These are phyloP conservation scores for Crenichthys baileyi DNA, from an alignment of 2,797 vertebrate species.

Conservation along the genomic window DNA sequence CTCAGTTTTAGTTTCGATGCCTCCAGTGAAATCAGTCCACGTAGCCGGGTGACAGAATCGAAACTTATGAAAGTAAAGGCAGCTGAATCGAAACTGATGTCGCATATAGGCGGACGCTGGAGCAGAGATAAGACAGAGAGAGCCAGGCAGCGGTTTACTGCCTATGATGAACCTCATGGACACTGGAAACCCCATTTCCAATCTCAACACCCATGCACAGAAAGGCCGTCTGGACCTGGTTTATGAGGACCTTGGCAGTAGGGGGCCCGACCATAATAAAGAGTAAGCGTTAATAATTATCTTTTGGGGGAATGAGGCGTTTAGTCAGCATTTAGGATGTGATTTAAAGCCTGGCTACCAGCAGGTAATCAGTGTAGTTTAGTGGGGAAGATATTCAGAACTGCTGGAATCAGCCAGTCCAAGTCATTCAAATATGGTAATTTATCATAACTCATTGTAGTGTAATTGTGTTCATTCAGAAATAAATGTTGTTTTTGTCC, in stretches of 20 bases:
- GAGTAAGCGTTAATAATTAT: conserved; percentile 45
- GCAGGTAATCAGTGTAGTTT: not conserved
- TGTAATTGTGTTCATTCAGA: not conserved
- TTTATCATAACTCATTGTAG: not conserved
- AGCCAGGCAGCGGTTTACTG: not conserved
- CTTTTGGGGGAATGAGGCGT: not conserved
- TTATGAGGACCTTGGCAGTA: conserved; percentile 22
- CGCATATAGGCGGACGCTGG: accelerated
- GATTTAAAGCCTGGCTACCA: not conserved
- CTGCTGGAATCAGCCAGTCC: not conserved
- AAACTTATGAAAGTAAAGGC: not conserved
- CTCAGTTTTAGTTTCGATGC: conserved; percentile 7
- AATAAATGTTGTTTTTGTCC: not conserved
- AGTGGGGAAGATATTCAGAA: not conserved
- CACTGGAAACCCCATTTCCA: conserved; percentile 31
- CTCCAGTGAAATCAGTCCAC: accelerated
- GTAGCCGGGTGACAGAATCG: conserved; percentile 7
- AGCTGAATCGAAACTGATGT: not conserved
- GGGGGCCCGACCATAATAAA: conserved; percentile 54
- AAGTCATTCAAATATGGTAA: not conserved
- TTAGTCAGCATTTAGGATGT: not conserved
- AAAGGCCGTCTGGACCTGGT: accelerated
- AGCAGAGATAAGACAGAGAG: not conserved
- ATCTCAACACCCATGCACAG: conserved; percentile 47
- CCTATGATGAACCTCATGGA: conserved; percentile 34